These are phyloP conservation scores for Mormyrus hasselquistii DNA, from an alignment of 2,797 vertebrate genomes.

Conservation along the genomic window DNA sequence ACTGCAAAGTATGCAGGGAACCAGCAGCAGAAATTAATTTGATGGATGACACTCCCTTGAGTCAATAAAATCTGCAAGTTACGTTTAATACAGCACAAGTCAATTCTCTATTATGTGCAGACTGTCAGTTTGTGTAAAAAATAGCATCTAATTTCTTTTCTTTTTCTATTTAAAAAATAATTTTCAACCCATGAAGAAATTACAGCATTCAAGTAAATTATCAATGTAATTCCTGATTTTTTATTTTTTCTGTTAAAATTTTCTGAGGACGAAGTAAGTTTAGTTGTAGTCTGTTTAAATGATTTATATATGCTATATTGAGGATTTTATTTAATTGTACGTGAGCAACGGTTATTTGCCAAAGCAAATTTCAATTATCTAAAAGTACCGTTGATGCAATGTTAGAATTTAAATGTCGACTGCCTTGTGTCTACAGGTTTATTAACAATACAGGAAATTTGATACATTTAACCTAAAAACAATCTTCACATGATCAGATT, in stretches of 20 bases:
- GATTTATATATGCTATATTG: not conserved
- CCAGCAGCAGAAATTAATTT: not conserved
- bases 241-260: not conserved
- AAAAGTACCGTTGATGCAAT: not conserved
- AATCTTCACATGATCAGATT: not conserved
- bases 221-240: not conserved
- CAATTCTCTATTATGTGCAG: not conserved
- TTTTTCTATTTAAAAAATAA: not conserved
- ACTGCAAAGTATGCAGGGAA: not conserved
- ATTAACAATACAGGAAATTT: not conserved
- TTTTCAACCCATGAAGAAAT: not conserved
- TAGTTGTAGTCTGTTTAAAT: not conserved
- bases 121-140: not conserved
- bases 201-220: not conserved
- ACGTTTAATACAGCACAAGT: not conserved
- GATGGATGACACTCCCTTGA: conserved; percentile 5
- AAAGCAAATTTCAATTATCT: not conserved
- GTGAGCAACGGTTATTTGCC: not conserved
- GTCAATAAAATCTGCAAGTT: not conserved
- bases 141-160: not conserved
- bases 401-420: not conserved
- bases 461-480: not conserved
- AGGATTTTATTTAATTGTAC: not conserved
- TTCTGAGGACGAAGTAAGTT: not conserved
- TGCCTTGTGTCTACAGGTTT: not conserved